Percentiles rank a stretch among this genome's conserved stretches.
Evolutionary conservation across 2,888 invertebrate genomes (phyloP).

Genomic region (Apamea sordens): DNA sequence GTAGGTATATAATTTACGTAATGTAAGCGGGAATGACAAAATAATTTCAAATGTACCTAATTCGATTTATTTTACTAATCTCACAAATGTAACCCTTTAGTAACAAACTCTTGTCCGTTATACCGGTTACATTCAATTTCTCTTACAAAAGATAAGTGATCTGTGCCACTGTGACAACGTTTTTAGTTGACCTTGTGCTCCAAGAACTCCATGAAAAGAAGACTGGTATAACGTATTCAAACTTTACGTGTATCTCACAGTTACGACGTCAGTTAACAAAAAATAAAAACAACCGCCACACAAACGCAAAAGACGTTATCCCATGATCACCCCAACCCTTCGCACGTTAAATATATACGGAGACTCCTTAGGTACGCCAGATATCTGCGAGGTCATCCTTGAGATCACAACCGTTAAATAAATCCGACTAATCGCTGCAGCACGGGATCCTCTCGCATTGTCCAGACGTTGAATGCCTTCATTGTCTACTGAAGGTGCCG

Average conservation of each 20-base stretch:
- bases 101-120: conserved; percentile 7
- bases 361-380: conserved; percentile 59
- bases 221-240: conserved; percentile 42
- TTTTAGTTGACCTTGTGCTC: conserved; percentile 24
- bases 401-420: conserved; percentile 84
- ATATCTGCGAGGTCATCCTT: conserved; percentile 69
- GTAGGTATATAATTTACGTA: conserved; percentile 7
- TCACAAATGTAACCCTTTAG: not conserved
- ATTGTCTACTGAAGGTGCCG: conserved; percentile 80
- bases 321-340: conserved; percentile 66
- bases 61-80: conserved; percentile 5
- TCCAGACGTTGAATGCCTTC: conserved; percentile 86
- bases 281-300: conserved; percentile 53
- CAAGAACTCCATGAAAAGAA: conserved; percentile 19
- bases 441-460: conserved; percentile 80
- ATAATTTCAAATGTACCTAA: not conserved
- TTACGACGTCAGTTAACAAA: conserved; percentile 41
- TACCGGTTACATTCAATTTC: not conserved
- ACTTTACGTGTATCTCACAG: conserved; percentile 44
- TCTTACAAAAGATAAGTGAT: conserved; percentile 10
- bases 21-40: not conserved
- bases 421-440: conserved; percentile 84
- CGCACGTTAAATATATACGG: conserved; percentile 62
- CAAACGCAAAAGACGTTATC: conserved; percentile 61
- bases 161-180: not conserved